phyloP scores from a whole-genome alignment of 2,888 invertebrate species.

The Bedellia somnulentella region DNA sequence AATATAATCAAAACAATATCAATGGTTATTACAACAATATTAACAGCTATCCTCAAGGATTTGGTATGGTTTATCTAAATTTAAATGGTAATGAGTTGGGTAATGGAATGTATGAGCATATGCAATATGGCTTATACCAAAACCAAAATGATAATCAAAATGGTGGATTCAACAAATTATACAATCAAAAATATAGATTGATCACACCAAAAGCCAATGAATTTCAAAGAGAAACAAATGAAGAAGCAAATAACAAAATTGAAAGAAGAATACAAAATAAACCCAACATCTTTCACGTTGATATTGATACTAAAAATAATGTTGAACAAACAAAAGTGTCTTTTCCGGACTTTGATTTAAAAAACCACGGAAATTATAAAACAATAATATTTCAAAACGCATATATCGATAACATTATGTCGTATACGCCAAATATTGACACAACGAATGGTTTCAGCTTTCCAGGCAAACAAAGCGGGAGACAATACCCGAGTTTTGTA shows the following conservation, averaged over 20 bases:
- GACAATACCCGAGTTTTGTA: too few species aligned
- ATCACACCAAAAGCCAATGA: slow-evolving; percentile 14
- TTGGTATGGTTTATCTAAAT: too few species aligned
- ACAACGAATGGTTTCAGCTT: slow-evolving; percentile 17
- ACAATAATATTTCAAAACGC: slow-evolving; percentile 15
- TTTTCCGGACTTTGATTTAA: slow-evolving; percentile 21
- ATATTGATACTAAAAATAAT: slow-evolving; percentile 12
- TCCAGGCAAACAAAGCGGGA: slow-evolving; percentile 16
- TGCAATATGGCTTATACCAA: slow-evolving; percentile 5
- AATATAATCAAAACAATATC: too few species aligned
- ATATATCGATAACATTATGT: slow-evolving; percentile 1
- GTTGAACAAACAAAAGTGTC: slow-evolving; percentile 20
- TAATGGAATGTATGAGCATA: too few species aligned
- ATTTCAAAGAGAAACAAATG: too few species aligned
- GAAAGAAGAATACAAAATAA: slow-evolving; percentile 37
- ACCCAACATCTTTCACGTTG: slow-evolving; percentile 14
- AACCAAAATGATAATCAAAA: slow-evolving; percentile 16
- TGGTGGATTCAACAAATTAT: slow-evolving; percentile 17
- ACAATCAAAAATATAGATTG: slow-evolving; percentile 15
- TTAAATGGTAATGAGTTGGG: too few species aligned
- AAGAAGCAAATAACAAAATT: slow-evolving; percentile 14
- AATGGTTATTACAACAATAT: too few species aligned
- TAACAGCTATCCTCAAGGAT: too few species aligned
- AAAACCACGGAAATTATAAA: slow-evolving; percentile 12
- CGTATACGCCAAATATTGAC: slow-evolving; percentile 2